Percentiles rank a stretch among this genome's conserved stretches.
These are phyloP conservation scores for Aythya baeri DNA, from an alignment of 2,113 vertebrate species.

Conservation along the genomic window DNA sequence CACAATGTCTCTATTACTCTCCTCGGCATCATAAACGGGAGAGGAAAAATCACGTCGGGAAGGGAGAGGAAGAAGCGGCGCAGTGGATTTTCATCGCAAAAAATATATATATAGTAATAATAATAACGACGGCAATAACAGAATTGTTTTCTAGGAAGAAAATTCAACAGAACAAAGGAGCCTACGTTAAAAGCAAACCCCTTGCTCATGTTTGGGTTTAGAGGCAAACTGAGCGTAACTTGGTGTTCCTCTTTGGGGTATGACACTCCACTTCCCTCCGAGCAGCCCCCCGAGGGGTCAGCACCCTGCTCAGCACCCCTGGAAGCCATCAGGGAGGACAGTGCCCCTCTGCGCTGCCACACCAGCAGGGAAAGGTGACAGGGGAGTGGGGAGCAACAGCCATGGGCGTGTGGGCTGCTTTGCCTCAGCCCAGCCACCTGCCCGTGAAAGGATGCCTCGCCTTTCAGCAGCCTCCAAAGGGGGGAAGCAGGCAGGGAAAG, in stretches of 20 bases:
- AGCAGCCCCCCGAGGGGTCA: background rate
- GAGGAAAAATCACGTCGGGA: conserved; percentile 74
- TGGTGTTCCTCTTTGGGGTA: background rate
- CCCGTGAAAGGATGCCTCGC: background rate
- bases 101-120: background rate
- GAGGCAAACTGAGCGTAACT: background rate
- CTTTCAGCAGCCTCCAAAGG: background rate
- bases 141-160: conserved; percentile 12
- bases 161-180: conserved; percentile 68
- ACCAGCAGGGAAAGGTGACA: background rate
- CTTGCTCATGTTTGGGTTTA: background rate
- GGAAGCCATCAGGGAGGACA: background rate
- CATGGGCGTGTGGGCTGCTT: background rate
- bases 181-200: conserved; percentile 25
- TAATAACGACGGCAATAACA: background rate
- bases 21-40: conserved; percentile 81
- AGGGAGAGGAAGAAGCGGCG: conserved; percentile 54
- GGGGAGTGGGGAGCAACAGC: background rate
- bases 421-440: background rate
- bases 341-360: background rate
- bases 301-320: background rate
- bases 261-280: background rate
- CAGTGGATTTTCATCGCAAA: conserved; percentile 56
- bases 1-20: conserved; percentile 87
- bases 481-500: background rate